Base-by-base conservation (phyloP, 2,797 vertebrate genomes). In the Helarctos malayanus region DNA sequence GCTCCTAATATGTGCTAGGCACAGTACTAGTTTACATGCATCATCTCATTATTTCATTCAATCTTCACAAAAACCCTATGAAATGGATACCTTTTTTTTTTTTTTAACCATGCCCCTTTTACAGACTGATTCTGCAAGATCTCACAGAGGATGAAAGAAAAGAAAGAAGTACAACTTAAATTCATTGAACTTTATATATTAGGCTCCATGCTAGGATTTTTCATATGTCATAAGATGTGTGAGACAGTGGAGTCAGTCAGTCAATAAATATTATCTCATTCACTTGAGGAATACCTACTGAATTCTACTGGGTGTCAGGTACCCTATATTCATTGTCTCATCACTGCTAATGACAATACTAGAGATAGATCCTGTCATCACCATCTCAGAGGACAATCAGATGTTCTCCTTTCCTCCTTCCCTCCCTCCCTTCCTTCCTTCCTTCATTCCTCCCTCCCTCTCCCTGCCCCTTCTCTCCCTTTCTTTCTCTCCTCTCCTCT, bases 11-110 rank as follows among this genome's bases (percentile, higher is more conserved):
- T 9, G 45, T 0, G 1, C 63, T 32, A 85, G 45, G 56, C 29
- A 93, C 18, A 49, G 47, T 2, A n/a, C 23, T 56, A 47, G 23
- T 45, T 32, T 52, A 57, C 8, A n/a, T 0, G 15, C 49, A 65
- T 85, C 12, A 35, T 73, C 45, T 84, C 61, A 78, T 86, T 65
- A 54, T 47, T 83, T 92, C 68, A 94, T 69, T 76, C 93, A 29
- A 89, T 89, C 57, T 56, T 71, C 73, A 84, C 16, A 89, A 69
- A 49, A 91, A 71, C 9, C 0, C 68, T 71, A 7, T 56, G 7
- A n/a, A 25, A 89, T 2, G 16, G 68, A 52, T 38, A 29, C 1
- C 57, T 29, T 38, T 12, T 5, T 81, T 12, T 56, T 85, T 56
- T 85, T 83, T 82, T 68, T 3, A 94, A 41, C 12, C 18, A 57